Evolutionary conservation across 2,113 vertebrate genomes (phyloP).

Genomic region (Pachyramphus minor): DNA sequence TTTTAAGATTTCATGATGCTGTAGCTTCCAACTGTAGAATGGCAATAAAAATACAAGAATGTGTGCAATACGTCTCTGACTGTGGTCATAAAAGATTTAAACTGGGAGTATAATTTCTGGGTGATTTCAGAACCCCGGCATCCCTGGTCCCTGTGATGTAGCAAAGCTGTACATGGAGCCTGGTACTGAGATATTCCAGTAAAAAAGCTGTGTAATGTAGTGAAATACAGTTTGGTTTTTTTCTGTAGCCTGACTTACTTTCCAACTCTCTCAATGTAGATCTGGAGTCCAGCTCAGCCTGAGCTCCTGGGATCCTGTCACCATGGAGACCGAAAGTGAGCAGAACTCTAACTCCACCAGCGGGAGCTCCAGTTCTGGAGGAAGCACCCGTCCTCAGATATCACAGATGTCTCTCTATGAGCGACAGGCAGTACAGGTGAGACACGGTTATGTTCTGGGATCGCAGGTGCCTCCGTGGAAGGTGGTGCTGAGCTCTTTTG

Average conservation of each 20-base stretch:
- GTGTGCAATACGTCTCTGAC: background rate
- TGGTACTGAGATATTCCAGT: background rate
- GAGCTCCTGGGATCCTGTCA: slow-evolving; percentile 49
- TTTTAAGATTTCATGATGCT: background rate
- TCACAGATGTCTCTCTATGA: slow-evolving; percentile 96
- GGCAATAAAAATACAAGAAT: background rate
- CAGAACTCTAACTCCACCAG: slow-evolving; percentile 86
- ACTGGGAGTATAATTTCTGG: background rate
- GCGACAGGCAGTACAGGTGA: slow-evolving; percentile 93
- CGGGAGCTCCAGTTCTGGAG: slow-evolving; percentile 82
- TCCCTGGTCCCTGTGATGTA: background rate
- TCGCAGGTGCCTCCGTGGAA: background rate
- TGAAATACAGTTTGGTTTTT: background rate
- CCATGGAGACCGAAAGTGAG: slow-evolving; percentile 94
- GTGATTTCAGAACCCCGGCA: background rate
- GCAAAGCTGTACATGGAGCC: background rate
- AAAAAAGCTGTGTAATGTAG: background rate
- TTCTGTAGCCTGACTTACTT: slow-evolving; percentile 5
- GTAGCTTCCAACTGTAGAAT: background rate
- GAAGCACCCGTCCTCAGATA: slow-evolving; percentile 90
- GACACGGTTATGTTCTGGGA: background rate
- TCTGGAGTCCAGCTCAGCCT: slow-evolving; percentile 49
- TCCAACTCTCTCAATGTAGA: slow-evolving; percentile 14
- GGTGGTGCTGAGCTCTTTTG: background rate
- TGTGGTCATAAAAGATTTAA: background rate